phyloP scores from a whole-genome alignment of 1,140 invertebrate species.

The Sycobia sp. region DNA sequence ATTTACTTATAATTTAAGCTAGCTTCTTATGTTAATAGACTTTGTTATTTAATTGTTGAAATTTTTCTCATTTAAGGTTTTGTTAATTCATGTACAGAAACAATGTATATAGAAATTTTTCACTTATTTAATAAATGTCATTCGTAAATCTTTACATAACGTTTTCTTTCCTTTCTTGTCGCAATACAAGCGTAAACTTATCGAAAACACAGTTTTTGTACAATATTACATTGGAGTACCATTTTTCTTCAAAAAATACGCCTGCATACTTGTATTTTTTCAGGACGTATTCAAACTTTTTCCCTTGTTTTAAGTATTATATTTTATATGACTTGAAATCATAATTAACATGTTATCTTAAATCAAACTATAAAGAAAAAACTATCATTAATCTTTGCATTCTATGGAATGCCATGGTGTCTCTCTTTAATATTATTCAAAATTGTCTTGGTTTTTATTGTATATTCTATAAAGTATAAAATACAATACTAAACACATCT shows the following conservation, averaged over 20 bases:
- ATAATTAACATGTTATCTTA: constrained; percentile 45
- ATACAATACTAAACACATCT: constrained; percentile 49
- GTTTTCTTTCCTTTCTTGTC: constrained; percentile 32
- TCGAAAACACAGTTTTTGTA: constrained; percentile 34
- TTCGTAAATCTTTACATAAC: constrained; percentile 41
- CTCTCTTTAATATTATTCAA: constrained; percentile 41
- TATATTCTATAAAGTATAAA: constrained; percentile 46
- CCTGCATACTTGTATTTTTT: constrained; percentile 22
- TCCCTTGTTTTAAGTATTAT: constrained; percentile 14
- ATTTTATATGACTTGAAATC: constrained; percentile 28
- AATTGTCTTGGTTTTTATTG: constrained; percentile 42
- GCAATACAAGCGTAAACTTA: constrained; percentile 33
- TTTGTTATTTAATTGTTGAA: constrained; percentile 2
- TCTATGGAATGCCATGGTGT: constrained; percentile 45
- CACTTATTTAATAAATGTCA: constrained; percentile 47
- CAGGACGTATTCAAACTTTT: neutral
- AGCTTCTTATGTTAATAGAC: neutral
- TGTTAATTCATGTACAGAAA: constrained; percentile 27
- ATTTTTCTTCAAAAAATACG: constrained; percentile 29
- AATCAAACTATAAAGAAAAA: constrained; percentile 44
- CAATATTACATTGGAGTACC: constrained; percentile 33
- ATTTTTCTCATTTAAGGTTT: constrained; percentile 10
- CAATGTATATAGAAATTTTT: constrained; percentile 47
- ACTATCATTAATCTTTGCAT: constrained; percentile 43
- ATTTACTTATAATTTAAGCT: no score